Evolutionary conservation across 2,797 vertebrate genomes (phyloP), one percentile per base, ranked within the genome.

Genomic region (Molothrus ater): DNA sequence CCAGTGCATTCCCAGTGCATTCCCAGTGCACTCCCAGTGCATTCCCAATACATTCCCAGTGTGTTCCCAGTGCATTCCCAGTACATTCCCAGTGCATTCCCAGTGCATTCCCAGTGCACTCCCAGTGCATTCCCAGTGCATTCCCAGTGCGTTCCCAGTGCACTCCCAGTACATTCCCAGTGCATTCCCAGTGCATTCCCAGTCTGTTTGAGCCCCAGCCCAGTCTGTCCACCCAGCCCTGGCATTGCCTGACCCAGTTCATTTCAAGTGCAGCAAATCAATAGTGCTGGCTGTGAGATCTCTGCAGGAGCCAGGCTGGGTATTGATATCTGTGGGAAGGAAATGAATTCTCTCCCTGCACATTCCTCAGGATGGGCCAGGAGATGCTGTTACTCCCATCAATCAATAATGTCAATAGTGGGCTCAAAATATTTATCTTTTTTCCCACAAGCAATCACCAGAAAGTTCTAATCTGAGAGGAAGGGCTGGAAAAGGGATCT

Each of bases 101-200:
- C 50, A 17, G 17, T 53, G 2, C 7, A 31, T 32, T 54, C 53
- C 51, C 51, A 53, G 29, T 5, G 32, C 0, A 0, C 18, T 29
- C 50, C 50, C 50, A 29, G 51, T 53, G 0, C 7, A 6, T 31
- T 53, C 51, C 51, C 51, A 4, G 34, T 6, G 32, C 0, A 0
- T 17, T 29, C 25, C 48, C 25, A 50, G 25, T 9, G 3, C 17
- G 29, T 7, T 29, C 26, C 26, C 26, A 50, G 26, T 25, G 5
- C 24, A 15, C 8, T 31, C 51, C 51, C 51, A 53, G 29, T 32
- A 3, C 7, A 54, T n/a, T 21, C 53, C 53, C 31, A 4, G 31
- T 6, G 10, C 0, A 0, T 21, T 29, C 29, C 29, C 51, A 53
- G 29, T 32, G 0, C 11, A 0, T 26, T 22, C 54, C 32, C 54